Conservation (phyloP, 2,888 invertebrate genomes). For the Strigamia maritima region DNA sequence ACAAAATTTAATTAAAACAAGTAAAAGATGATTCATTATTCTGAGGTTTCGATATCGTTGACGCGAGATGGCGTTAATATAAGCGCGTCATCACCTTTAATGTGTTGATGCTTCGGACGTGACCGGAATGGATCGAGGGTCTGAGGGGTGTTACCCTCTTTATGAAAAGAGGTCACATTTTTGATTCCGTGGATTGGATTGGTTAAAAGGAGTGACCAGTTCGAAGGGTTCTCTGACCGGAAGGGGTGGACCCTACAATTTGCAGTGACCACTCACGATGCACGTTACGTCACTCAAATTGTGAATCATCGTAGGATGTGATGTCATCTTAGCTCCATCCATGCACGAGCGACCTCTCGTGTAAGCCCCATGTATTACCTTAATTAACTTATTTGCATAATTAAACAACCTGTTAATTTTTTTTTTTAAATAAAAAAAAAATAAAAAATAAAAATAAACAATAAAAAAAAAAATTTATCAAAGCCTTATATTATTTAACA, state of each 20-base stretch:
- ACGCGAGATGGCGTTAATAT: not conserved
- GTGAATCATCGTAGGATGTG: not conserved
- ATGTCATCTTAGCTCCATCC: not conserved
- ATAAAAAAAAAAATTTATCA: no score
- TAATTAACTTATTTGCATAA: not conserved
- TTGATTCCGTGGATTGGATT: not conserved
- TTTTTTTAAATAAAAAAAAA: not conserved
- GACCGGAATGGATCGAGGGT: not conserved
- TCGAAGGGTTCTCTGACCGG: not conserved
- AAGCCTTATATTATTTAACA: no score
- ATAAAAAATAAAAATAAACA: not conserved
- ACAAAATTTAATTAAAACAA: no score
- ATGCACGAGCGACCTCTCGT: slow-evolving; percentile 5
- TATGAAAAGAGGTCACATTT: not conserved
- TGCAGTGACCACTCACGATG: not conserved
- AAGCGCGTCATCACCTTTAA: not conserved
- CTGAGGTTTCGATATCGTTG: not conserved
- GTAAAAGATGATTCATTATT: no score
- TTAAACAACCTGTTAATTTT: not conserved
- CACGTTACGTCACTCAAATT: not conserved
- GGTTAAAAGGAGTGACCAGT: not conserved
- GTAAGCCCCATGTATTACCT: not conserved
- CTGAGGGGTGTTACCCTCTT: slow-evolving; percentile 1
- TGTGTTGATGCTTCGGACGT: slow-evolving; percentile 9
- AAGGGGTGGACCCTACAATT: not conserved